Evolutionary conservation across 2,797 vertebrate species (phyloP).

Genomic region (Odontamblyopus lacepedii): DNA sequence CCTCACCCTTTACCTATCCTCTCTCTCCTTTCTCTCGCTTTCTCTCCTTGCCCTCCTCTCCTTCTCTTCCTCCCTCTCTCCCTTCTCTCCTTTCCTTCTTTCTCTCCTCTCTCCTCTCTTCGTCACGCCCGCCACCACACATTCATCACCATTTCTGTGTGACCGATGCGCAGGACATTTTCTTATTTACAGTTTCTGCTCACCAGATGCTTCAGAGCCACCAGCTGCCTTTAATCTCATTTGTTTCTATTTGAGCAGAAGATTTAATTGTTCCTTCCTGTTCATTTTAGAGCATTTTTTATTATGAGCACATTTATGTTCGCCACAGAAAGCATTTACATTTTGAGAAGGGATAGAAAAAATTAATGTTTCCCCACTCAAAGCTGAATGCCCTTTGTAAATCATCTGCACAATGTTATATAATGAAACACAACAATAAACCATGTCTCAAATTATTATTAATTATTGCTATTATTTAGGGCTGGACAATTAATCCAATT

Average conservation of each 20-base stretch:
- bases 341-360: neutral
- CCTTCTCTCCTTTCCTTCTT: neutral
- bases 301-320: slow-evolving; percentile 5
- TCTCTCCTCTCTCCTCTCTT: slow-evolving; percentile 15
- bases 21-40: neutral
- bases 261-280: slow-evolving; percentile 29
- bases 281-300: slow-evolving; percentile 28
- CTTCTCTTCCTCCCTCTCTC: neutral
- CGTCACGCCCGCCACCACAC: slow-evolving; percentile 38
- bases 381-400: neutral
- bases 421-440: neutral
- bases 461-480: no score
- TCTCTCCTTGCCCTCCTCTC: neutral
- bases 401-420: neutral
- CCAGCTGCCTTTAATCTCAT: slow-evolving; percentile 49
- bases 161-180: slow-evolving; percentile 50
- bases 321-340: slow-evolving; percentile 3
- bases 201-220: slow-evolving; percentile 44
- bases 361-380: neutral
- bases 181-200: slow-evolving; percentile 45
- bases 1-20: neutral
- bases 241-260: slow-evolving; percentile 45
- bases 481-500: no score
- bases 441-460: neutral
- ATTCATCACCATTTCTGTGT: slow-evolving; percentile 53